Conservation (phyloP, 2,113 vertebrate species). For the Neomonachus schauinslandi region DNA sequence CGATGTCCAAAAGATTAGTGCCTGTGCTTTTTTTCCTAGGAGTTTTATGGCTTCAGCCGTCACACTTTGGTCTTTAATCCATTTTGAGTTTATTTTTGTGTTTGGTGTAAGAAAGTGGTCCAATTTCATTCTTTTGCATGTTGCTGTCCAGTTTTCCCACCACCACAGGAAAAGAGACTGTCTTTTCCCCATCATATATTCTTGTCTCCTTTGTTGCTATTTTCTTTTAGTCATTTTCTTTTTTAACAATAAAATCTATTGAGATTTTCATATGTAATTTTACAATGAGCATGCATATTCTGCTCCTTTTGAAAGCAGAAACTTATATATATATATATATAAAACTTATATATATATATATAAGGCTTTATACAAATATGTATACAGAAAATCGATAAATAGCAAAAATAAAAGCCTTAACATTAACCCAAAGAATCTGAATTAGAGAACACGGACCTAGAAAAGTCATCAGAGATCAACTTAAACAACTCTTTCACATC, state of each 20-base stretch:
- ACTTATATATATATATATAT: not conserved
- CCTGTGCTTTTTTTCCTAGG: not conserved
- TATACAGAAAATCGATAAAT: not conserved
- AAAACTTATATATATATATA: not conserved
- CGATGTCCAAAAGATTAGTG: not conserved
- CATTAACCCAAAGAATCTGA: conserved; percentile 1
- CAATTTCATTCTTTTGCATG: not conserved
- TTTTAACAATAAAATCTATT: not conserved
- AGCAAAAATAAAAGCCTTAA: conserved; percentile 38
- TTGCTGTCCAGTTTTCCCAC: not conserved
- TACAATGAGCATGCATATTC: not conserved
- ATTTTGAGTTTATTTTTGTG: not conserved
- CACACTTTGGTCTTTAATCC: not conserved
- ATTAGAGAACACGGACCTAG: not conserved
- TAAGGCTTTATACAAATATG: not conserved
- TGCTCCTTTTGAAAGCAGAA: conserved; percentile 41
- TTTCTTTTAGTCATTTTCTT: not conserved
- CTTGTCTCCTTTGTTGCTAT: not conserved
- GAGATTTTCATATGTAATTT: not conserved
- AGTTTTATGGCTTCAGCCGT: not conserved
- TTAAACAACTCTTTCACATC: conserved; percentile 8
- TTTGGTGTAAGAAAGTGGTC: not conserved
- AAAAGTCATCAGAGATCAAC: not conserved
- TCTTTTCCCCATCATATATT: not conserved
- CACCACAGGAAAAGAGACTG: not conserved